Conservation (phyloP, 2,888 invertebrate species). For the Oxytorus armatus region DNA sequence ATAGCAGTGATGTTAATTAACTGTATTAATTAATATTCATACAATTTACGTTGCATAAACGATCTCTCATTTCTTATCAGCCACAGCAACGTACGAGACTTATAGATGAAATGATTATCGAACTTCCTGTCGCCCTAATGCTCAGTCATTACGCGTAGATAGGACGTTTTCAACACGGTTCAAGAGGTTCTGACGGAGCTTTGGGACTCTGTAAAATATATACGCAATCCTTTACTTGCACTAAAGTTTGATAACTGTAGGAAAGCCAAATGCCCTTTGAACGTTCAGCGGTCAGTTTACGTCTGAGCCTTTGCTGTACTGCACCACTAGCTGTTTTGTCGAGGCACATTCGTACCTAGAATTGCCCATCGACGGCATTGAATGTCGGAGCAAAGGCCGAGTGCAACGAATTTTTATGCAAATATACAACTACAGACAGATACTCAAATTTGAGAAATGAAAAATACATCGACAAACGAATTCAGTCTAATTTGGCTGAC, state of each 20-base stretch:
- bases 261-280: conserved; percentile 22
- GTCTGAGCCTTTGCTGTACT: conserved; percentile 50
- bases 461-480: too few relatives aligned
- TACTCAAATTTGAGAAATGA: too few relatives aligned
- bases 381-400: conserved; percentile 28
- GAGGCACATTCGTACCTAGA: conserved; percentile 17
- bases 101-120: conserved; percentile 23
- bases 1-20: neutral
- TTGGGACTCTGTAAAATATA: conserved; percentile 3
- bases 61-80: conserved; percentile 1
- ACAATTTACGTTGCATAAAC: conserved; percentile 3
- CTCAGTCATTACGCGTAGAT: conserved; percentile 24
- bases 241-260: conserved; percentile 31
- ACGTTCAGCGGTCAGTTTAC: conserved; percentile 13
- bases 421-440: conserved; percentile 2
- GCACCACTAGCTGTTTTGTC: conserved; percentile 43
- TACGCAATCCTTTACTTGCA: conserved; percentile 33
- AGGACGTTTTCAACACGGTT: conserved; percentile 14
- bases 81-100: neutral
- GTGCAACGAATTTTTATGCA: conserved; percentile 14
- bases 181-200: conserved; percentile 45
- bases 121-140: conserved; percentile 24
- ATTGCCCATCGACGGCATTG: conserved; percentile 43
- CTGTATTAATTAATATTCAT: neutral
- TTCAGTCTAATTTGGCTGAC: too few relatives aligned